These are phyloP conservation scores for Cyaniris semiargus DNA, from an alignment of 2,888 invertebrate species.

Conservation along the genomic window DNA sequence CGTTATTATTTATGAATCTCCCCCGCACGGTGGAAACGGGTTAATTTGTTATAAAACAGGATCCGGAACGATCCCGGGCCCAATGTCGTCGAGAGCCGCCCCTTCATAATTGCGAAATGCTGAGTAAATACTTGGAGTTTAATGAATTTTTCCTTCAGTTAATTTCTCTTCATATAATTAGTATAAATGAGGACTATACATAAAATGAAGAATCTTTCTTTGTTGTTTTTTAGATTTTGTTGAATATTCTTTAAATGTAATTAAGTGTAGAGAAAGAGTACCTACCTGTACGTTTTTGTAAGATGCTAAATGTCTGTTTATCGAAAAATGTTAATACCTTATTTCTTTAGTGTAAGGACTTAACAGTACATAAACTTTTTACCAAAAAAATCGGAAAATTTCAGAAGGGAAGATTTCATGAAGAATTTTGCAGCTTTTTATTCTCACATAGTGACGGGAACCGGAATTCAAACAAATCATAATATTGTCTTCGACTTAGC, in stretches of 20 bases:
- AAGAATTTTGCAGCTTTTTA: too few species aligned
- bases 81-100: slow-evolving; percentile 47
- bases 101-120: slow-evolving; percentile 58
- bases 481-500: neutral
- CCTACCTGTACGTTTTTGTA: too few species aligned
- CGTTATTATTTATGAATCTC: slow-evolving; percentile 64
- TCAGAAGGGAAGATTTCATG: too few species aligned
- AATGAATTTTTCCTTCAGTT: slow-evolving; percentile 62
- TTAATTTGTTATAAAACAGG: slow-evolving; percentile 71
- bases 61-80: slow-evolving; percentile 34
- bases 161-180: slow-evolving; percentile 43
- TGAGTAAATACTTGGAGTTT: slow-evolving; percentile 60
- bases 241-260: neutral
- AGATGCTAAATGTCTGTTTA: too few species aligned
- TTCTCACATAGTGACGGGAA: too few species aligned
- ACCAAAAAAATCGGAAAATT: too few species aligned
- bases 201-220: neutral
- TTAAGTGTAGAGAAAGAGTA: neutral
- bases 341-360: too few species aligned
- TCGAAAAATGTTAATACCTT: too few species aligned
- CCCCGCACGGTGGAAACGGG: slow-evolving; percentile 62
- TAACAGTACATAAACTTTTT: too few species aligned
- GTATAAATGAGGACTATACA: slow-evolving; percentile 22
- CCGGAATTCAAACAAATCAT: too few species aligned
- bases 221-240: neutral